Evolutionary conservation across 2,888 invertebrate species (phyloP).

Genomic region (Chymomyza procnemis): DNA sequence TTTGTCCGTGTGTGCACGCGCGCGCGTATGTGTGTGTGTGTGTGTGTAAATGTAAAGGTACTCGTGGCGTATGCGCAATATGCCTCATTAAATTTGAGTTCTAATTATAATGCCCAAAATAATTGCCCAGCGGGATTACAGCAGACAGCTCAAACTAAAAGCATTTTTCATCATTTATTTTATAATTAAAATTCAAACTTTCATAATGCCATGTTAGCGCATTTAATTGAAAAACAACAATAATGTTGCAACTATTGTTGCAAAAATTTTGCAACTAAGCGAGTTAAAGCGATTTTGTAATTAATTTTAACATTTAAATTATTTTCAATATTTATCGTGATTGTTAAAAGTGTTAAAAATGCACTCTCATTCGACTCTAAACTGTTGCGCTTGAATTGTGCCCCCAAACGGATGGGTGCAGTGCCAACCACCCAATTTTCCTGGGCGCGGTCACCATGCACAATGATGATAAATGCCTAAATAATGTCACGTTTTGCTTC

Average conservation of each 20-base stretch:
- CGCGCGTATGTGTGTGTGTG: background rate
- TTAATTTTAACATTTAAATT: conserved; percentile 10
- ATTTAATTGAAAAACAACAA: conserved; percentile 8
- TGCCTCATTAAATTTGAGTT: background rate
- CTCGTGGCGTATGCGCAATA: background rate
- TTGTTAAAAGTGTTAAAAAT: conserved; percentile 13
- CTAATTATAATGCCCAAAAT: conserved; percentile 1
- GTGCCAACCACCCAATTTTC: background rate
- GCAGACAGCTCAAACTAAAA: conserved; percentile 23
- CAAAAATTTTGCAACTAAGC: conserved; percentile 6
- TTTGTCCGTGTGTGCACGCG: background rate
- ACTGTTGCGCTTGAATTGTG: background rate
- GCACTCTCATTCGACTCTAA: conserved; percentile 15
- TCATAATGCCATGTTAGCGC: background rate
- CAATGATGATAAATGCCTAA: conserved; percentile 21
- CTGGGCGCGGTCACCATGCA: conserved; percentile 4
- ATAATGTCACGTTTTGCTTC: conserved; percentile 66
- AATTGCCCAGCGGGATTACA: background rate
- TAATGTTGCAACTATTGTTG: background rate
- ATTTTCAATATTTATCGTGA: conserved; percentile 6
- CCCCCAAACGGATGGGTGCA: conserved; percentile 3
- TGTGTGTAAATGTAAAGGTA: background rate
- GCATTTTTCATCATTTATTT: conserved; percentile 4
- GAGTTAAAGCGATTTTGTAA: conserved; percentile 8
- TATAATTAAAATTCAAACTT: conserved; percentile 1